These are phyloP conservation scores for Elgaria multicarinata DNA, from an alignment of 2,113 vertebrate species.

Conservation along the genomic window DNA sequence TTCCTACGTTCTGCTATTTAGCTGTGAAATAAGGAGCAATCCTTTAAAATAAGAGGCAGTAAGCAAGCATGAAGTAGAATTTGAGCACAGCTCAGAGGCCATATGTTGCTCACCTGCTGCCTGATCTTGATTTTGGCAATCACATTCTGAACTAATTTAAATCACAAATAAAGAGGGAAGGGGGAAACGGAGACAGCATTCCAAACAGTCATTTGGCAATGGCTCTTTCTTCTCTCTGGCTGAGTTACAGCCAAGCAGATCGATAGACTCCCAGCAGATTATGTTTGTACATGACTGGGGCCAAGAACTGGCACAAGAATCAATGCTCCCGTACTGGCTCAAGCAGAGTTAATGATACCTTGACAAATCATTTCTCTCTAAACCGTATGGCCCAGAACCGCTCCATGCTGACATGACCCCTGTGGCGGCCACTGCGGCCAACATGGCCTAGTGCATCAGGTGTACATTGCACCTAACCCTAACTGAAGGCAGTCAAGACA, in stretches of 20 bases:
- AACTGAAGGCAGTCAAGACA: neutral
- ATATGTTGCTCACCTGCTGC: neutral
- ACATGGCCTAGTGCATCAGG: neutral
- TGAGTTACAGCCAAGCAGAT: neutral
- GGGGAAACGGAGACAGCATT: neutral
- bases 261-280: neutral
- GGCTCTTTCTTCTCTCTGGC: neutral
- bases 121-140: conserved; percentile 6
- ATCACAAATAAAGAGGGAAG: conserved; percentile 13
- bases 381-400: neutral
- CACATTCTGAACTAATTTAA: conserved; percentile 13
- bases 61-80: neutral
- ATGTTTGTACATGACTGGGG: neutral
- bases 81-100: neutral
- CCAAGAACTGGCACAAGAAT: neutral
- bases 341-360: neutral
- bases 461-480: neutral
- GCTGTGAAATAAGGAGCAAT: neutral
- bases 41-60: neutral
- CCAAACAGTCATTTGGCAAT: neutral
- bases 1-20: neutral
- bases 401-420: neutral
- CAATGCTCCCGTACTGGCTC: neutral
- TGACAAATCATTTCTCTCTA: neutral
- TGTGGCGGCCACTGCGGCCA: neutral